Evolutionary conservation across 1,140 invertebrate species (phyloP).

Genomic region (Cephus cinctus): DNA sequence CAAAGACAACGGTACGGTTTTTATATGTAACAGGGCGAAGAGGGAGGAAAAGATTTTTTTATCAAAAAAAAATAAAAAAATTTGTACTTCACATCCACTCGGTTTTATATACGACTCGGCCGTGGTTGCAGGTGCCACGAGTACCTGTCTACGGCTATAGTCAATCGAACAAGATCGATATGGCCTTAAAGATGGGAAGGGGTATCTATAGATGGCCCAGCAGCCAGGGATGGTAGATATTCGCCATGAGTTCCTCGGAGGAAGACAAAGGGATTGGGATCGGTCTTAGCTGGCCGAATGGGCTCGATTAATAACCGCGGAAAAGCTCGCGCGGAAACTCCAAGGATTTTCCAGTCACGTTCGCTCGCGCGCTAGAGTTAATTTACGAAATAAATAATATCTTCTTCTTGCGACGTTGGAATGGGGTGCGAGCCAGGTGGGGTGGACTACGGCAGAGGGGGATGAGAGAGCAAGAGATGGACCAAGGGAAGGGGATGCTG

Average conservation of each 20-base stretch:
- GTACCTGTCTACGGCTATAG: no score
- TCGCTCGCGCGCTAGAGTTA: slow-evolving; percentile 41
- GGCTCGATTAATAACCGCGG: slow-evolving; percentile 48
- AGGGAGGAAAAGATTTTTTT: slow-evolving; percentile 29
- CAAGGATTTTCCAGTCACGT: slow-evolving; percentile 49
- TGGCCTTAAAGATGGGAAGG: neutral
- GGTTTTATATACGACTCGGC: no score
- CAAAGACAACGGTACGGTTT: slow-evolving; percentile 31
- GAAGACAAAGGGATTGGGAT: slow-evolving; percentile 33
- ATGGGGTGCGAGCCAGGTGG: no score
- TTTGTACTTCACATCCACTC: no score
- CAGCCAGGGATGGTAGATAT: no score
- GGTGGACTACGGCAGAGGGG: no score
- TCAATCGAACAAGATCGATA: no score
- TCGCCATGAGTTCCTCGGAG: no score
- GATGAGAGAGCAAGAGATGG: slow-evolving; percentile 19
- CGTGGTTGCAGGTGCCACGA: no score
- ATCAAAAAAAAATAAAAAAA: no score
- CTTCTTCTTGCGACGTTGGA: slow-evolving; percentile 47
- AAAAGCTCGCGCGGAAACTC: slow-evolving; percentile 36
- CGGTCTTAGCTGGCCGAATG: slow-evolving; percentile 26
- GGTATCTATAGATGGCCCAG: no score
- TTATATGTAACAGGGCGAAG: slow-evolving; percentile 39
- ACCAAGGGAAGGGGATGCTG: slow-evolving; percentile 20
- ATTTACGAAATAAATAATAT: slow-evolving; percentile 61